phyloP scores from a whole-genome alignment of 2,113 vertebrate species.

The Morone chrysops region DNA sequence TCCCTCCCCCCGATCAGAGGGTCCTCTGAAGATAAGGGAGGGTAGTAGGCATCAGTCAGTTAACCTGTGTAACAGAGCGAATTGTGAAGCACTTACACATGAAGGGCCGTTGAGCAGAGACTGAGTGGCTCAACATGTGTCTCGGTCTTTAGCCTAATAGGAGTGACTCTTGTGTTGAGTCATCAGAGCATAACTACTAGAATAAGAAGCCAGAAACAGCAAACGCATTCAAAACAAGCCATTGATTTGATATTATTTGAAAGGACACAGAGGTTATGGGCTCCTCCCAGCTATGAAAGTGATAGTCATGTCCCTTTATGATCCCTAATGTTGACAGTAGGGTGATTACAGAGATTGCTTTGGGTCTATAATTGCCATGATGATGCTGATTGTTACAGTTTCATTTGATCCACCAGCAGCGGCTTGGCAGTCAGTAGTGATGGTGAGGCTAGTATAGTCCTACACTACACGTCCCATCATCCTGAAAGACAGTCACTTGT shows the following conservation, averaged over 20 bases:
- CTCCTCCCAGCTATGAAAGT: constrained; percentile 12
- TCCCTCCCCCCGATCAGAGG: background rate
- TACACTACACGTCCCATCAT: constrained; percentile 20
- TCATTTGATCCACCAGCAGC: background rate
- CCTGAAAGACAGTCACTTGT: constrained; percentile 51
- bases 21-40: background rate
- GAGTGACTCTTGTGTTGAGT: constrained; percentile 2
- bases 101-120: background rate
- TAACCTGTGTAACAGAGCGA: background rate
- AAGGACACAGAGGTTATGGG: constrained; percentile 25
- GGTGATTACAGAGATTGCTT: constrained; percentile 13
- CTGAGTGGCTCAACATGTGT: constrained; percentile 27
- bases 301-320: constrained; percentile 18
- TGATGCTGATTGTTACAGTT: constrained; percentile 33
- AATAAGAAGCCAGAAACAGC: background rate
- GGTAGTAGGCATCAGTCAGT: background rate
- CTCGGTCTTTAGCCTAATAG: constrained; percentile 1
- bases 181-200: background rate
- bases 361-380: constrained; percentile 4
- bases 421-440: background rate
- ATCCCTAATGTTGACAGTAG: constrained; percentile 21
- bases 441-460: background rate
- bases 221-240: constrained; percentile 11
- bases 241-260: constrained; percentile 19
- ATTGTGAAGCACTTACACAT: background rate